Evolutionary conservation across 2,113 vertebrate species (phyloP).

Genomic region (Murina feae): DNA sequence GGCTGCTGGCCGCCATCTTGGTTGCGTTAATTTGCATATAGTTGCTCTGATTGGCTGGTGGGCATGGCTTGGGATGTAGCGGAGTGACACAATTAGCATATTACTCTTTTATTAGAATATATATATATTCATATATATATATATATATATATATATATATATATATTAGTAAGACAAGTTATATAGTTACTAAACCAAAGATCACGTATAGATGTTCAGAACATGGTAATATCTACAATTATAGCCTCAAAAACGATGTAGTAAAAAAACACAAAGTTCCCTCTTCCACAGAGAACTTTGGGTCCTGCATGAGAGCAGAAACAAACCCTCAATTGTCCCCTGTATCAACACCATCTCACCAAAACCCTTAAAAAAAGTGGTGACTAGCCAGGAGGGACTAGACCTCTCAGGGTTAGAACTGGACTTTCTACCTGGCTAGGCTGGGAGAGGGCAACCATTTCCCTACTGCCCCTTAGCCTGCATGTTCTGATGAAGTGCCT

Average conservation of each 20-base stretch:
- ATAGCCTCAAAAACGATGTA: neutral
- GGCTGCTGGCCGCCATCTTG: no score
- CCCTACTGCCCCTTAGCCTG: neutral
- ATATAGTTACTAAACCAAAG: neutral
- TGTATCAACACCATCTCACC: neutral
- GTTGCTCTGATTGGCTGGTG: no score
- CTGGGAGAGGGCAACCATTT: neutral
- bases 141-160: neutral
- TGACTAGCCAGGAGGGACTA: neutral
- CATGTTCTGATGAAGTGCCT: neutral
- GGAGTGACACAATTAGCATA: no score
- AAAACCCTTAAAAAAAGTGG: neutral
- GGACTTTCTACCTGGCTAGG: neutral
- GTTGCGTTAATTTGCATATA: no score
- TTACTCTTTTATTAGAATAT: no score
- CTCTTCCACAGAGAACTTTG: neutral
- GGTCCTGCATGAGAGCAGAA: neutral
- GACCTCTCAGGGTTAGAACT: neutral
- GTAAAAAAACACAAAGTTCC: neutral
- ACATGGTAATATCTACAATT: neutral
- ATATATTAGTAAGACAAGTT: neutral
- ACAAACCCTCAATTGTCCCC: neutral
- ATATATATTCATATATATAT: no score
- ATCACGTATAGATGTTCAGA: neutral
- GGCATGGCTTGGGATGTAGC: no score